Conservation (phyloP, 2,113 vertebrate species). For the Thunnus maccoyii region DNA sequence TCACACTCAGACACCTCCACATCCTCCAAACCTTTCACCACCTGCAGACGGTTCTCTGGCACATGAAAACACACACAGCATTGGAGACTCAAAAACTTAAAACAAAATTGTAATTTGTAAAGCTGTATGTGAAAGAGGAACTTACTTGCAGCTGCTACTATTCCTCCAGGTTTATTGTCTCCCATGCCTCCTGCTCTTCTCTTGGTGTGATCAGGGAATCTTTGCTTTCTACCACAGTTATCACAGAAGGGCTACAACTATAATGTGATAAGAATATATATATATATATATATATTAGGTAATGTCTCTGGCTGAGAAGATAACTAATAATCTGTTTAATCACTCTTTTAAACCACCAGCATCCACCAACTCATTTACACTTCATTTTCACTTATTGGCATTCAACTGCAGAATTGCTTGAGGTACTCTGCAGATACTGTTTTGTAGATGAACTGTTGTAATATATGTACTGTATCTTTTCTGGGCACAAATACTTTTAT, state of each 20-base stretch:
- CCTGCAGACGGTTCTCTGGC: conserved; percentile 90
- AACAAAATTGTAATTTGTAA: background rate
- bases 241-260: conserved; percentile 35
- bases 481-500: background rate
- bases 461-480: background rate
- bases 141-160: conserved; percentile 80
- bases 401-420: background rate
- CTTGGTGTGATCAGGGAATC: background rate
- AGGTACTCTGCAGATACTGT: background rate
- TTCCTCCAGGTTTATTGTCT: conserved; percentile 73
- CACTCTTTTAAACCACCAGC: background rate
- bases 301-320: background rate
- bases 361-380: background rate
- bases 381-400: background rate
- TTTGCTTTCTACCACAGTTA: conserved; percentile 19
- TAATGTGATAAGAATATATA: background rate
- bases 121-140: background rate
- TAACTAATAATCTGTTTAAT: background rate
- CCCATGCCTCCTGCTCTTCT: conserved; percentile 66
- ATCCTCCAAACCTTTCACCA: conserved; percentile 89
- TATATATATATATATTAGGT: background rate
- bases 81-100: background rate
- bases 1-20: conserved; percentile 87
- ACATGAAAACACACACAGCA: conserved; percentile 16
- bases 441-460: background rate